Conservation (phyloP, 2,113 vertebrate genomes). For the Catharus minimus region DNA sequence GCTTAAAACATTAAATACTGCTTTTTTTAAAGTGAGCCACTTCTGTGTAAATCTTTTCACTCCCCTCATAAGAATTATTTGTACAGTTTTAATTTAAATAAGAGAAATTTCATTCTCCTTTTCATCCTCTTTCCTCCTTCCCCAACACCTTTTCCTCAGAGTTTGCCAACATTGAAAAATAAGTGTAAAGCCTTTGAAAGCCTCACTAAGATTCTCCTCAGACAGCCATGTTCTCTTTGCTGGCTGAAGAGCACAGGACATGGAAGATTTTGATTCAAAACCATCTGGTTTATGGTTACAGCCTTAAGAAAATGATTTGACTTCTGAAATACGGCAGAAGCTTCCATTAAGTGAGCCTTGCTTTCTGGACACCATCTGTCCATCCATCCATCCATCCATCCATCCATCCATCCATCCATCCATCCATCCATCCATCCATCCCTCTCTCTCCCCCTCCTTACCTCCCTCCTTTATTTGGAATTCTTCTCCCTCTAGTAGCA, state of each 20-base stretch:
- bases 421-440: neutral
- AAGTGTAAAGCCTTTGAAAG: neutral
- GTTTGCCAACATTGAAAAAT: neutral
- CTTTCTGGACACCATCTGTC: neutral
- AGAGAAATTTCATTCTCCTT: neutral
- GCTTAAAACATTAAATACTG: neutral
- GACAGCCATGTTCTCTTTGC: neutral
- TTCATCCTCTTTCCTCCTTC: neutral
- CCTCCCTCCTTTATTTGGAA: neutral
- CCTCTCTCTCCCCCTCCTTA: fast-evolving
- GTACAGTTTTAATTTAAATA: constrained; percentile 3
- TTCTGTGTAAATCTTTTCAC: neutral
- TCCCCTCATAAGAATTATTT: neutral
- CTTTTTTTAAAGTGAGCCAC: neutral
- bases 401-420: neutral
- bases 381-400: neutral
- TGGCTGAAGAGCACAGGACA: neutral
- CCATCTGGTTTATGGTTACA: neutral
- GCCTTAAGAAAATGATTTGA: neutral
- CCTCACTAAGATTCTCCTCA: neutral
- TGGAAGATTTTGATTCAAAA: neutral
- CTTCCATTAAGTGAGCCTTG: neutral
- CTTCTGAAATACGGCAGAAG: neutral
- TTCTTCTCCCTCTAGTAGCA: neutral
- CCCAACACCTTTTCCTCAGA: neutral